Conservation (phyloP, 2,888 invertebrate species). For the Proisotoma minuta region DNA sequence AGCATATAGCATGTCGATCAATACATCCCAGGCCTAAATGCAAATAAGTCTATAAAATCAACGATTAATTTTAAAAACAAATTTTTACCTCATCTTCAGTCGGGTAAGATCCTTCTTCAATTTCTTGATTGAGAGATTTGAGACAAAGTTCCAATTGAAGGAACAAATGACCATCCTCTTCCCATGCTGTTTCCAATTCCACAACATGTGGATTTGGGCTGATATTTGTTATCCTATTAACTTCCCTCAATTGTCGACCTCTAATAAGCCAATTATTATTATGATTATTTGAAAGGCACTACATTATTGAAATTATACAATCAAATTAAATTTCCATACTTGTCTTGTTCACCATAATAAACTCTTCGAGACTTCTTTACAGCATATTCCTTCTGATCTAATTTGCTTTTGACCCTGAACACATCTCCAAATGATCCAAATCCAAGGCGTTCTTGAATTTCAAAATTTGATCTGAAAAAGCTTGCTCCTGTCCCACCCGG, state of each 20-base stretch:
- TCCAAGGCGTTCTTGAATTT: slow-evolving; percentile 61
- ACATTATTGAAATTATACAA: not conserved
- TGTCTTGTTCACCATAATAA: slow-evolving; percentile 59
- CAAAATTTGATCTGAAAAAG: slow-evolving; percentile 67
- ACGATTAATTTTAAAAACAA: slow-evolving; percentile 5
- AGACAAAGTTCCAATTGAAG: slow-evolving; percentile 63
- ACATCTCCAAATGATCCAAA: slow-evolving; percentile 73
- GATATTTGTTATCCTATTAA: slow-evolving; percentile 64
- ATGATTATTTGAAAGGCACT: no score
- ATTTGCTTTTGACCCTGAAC: slow-evolving; percentile 61
- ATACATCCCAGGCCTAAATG: slow-evolving; percentile 44
- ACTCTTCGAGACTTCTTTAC: slow-evolving; percentile 64
- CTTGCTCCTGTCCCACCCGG: slow-evolving; percentile 46
- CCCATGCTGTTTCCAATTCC: slow-evolving; percentile 66
- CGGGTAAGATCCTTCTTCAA: slow-evolving; percentile 39
- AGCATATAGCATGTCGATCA: slow-evolving; percentile 53
- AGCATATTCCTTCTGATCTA: slow-evolving; percentile 65
- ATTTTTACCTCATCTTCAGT: slow-evolving; percentile 30
- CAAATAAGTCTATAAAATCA: slow-evolving; percentile 9
- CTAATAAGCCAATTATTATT: slow-evolving; percentile 46
- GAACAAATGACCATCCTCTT: slow-evolving; percentile 63
- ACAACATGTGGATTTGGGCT: slow-evolving; percentile 65
- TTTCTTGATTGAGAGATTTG: slow-evolving; percentile 42
- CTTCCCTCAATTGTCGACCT: slow-evolving; percentile 60
- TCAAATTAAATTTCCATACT: slow-evolving; percentile 49